Evolutionary conservation across 35 echinoderm and acorn worm species (phyloP), one percentile per base, ranked within the genome.

Genomic region (Ophiothrix spiculata): DNA sequence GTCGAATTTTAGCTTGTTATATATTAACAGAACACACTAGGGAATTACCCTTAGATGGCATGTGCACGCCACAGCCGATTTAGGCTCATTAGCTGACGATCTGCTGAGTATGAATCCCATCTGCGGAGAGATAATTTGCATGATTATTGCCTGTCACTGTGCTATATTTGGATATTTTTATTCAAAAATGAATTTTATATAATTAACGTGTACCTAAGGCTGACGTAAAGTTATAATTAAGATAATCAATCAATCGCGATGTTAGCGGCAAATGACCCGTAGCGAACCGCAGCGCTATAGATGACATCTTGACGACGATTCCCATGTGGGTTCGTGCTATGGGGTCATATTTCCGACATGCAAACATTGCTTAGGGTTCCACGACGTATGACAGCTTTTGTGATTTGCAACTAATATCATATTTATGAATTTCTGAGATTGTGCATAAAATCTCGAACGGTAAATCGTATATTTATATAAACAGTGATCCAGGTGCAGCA

Each of bases 111-210:
- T n/a, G n/a, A n/a, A n/a, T n/a, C n/a, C n/a, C n/a, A n/a, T 69
- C 60, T 4, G 29, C 60, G 29, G 16, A 69, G 29, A 69, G 60
- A 10, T 28, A 69, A 69, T 69, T 69, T 69, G 23, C 10, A 69
- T 69, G 23, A 4, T 25, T 10, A 69, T 69, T 69, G 60, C 17
- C 60, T 15, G 25, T 28, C 60, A 69, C 60, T n/a, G 23, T 69
- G n/a, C n/a, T n/a, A n/a, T 69, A 12, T 69, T 69, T 25, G 23
- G 23, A 69, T 69, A 69, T 69, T 25, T 25, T 69, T 69, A 69
- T n/a, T 69, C 60, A 69, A 69, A 69, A 69, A 69, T 69, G 60
- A 69, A 69, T 69, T 69, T 69, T 6, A n/a, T 69, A 69, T 69
- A 69, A 69, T 69, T 69, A 69, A 25, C 16, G 60, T 69, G 2